phyloP scores from a whole-genome alignment of 2,797 vertebrate species.

The Lates japonicus region DNA sequence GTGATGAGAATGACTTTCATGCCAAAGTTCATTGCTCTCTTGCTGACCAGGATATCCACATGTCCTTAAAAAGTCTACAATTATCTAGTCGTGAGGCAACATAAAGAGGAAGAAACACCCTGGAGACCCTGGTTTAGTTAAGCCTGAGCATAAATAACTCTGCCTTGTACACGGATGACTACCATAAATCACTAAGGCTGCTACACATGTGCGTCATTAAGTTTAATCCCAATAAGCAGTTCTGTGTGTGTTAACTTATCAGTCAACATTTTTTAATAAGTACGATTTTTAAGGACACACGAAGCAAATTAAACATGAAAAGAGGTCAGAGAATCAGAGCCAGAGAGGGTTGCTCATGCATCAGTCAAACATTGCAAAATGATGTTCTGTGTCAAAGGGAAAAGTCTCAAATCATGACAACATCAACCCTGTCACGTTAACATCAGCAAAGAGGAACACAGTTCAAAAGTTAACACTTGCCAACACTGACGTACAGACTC shows the following conservation, averaged over 20 bases:
- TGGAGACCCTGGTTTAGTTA: slow-evolving; percentile 16
- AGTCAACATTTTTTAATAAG: slow-evolving; percentile 27
- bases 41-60: slow-evolving; percentile 30
- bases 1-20: slow-evolving; percentile 28
- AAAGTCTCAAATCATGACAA: slow-evolving; percentile 10
- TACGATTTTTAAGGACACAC: slow-evolving; percentile 8
- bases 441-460: not conserved
- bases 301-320: slow-evolving; percentile 40
- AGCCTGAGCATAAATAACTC: slow-evolving; percentile 37
- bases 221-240: slow-evolving; percentile 27
- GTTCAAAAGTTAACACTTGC: not conserved
- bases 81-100: slow-evolving; percentile 14
- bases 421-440: not conserved
- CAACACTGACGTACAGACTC: not conserved
- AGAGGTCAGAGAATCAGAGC: not conserved
- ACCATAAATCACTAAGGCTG: slow-evolving; percentile 22
- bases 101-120: slow-evolving; percentile 14
- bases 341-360: slow-evolving; percentile 8
- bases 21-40: slow-evolving; percentile 21
- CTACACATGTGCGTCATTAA: slow-evolving; percentile 8
- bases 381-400: slow-evolving; percentile 10
- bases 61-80: slow-evolving; percentile 28
- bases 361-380: slow-evolving; percentile 30
- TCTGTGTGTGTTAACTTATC: slow-evolving; percentile 14
- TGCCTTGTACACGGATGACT: not conserved